Evolutionary conservation across 1,140 invertebrate genomes (phyloP).

Genomic region (Drosophila azteca): DNA sequence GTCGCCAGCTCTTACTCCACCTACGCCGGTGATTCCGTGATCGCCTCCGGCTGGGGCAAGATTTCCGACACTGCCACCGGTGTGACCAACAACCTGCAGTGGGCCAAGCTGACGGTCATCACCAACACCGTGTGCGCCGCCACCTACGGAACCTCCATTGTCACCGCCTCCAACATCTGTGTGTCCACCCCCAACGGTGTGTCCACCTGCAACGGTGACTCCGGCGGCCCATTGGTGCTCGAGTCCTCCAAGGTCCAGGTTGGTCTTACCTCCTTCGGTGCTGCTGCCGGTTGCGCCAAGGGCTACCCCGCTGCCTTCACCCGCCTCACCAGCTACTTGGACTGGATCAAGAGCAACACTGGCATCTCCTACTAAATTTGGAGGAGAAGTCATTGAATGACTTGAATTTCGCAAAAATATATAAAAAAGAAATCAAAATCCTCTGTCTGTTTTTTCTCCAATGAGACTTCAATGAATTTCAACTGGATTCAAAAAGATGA

Average conservation of each 20-base stretch:
- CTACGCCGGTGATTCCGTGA: slow-evolving; percentile 45
- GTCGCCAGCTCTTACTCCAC: slow-evolving; percentile 57
- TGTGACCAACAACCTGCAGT: slow-evolving; percentile 49
- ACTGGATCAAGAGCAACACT: slow-evolving; percentile 84
- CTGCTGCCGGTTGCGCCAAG: slow-evolving; percentile 84
- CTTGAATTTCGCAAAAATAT: slow-evolving; percentile 14
- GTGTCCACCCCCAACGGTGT: slow-evolving; percentile 29
- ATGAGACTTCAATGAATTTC: background rate
- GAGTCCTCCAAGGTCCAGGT: slow-evolving; percentile 48
- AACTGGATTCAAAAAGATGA: no score
- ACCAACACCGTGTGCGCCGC: slow-evolving; percentile 40
- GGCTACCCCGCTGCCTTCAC: slow-evolving; percentile 85
- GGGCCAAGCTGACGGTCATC: slow-evolving; percentile 27
- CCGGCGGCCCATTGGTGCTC: slow-evolving; percentile 84
- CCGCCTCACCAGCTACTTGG: slow-evolving; percentile 84
- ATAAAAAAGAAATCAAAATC: slow-evolving; percentile 4
- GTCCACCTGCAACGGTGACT: slow-evolving; percentile 84
- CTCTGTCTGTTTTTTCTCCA: background rate
- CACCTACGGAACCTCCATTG: slow-evolving; percentile 46
- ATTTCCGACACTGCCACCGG: slow-evolving; percentile 34
- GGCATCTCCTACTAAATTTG: slow-evolving; percentile 43
- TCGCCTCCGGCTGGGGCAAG: slow-evolving; percentile 75
- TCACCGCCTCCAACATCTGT: slow-evolving; percentile 67
- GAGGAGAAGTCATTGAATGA: background rate
- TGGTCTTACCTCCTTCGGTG: slow-evolving; percentile 86